These are phyloP conservation scores for Platynereis dumerilii DNA, from an alignment of 2,888 invertebrate species.

Conservation along the genomic window DNA sequence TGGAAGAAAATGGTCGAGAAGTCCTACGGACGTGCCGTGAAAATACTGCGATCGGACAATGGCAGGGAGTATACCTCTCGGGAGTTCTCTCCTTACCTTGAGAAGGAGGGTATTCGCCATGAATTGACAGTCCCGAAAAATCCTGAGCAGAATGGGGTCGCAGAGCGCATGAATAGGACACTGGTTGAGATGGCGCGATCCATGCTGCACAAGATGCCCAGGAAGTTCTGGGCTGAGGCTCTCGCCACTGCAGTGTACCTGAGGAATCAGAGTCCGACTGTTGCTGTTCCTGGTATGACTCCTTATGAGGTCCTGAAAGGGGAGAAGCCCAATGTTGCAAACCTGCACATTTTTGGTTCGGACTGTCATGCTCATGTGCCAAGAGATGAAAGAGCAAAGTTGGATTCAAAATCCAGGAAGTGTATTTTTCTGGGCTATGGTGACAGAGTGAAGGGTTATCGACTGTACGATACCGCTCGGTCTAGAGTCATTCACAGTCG, in stretches of 20 bases:
- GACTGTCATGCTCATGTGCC: constrained; percentile 30
- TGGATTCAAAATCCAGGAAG: constrained; percentile 21
- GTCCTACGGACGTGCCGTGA: constrained; percentile 10
- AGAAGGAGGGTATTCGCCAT: constrained; percentile 47
- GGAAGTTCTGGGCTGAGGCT: constrained; percentile 55
- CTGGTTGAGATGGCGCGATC: constrained; percentile 48
- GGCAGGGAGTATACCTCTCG: constrained; percentile 10
- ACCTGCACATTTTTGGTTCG: constrained; percentile 31
- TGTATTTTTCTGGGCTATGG: constrained; percentile 36
- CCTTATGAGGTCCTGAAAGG: constrained; percentile 36
- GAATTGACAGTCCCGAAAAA: constrained; percentile 49
- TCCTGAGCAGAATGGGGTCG: constrained; percentile 55
- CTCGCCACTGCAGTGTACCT: constrained; percentile 50
- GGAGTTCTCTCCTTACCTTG: constrained; percentile 39
- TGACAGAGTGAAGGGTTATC: constrained; percentile 18
- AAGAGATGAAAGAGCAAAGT: constrained; percentile 27
- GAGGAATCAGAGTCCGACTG: constrained; percentile 49
- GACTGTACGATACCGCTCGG: constrained; percentile 23
- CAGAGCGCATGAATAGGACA: constrained; percentile 52
- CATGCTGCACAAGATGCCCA: constrained; percentile 32
- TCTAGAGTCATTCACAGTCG: constrained; percentile 20
- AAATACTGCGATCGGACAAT: constrained; percentile 6
- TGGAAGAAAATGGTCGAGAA: constrained; percentile 8
- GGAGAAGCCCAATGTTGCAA: constrained; percentile 24
- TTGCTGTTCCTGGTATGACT: constrained; percentile 23